Percentiles rank a stretch among this genome's conserved stretches.
Conservation (phyloP, 1,140 invertebrate species). For the Thereuonema tuberculata region DNA sequence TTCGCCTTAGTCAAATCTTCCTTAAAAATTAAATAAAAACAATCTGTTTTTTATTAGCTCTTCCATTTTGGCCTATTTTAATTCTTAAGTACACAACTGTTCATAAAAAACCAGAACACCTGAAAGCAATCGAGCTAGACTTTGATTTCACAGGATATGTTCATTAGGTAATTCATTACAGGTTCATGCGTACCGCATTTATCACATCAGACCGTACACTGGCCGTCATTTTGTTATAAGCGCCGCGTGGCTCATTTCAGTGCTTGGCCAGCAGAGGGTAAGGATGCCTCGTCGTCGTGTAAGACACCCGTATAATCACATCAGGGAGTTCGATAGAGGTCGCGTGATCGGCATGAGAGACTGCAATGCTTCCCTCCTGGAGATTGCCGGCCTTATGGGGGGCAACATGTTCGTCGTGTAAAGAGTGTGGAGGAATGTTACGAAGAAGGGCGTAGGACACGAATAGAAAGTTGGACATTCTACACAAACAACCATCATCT, state of each 20-base stretch:
- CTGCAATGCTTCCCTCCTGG: not conserved
- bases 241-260: not conserved
- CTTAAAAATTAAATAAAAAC: no score
- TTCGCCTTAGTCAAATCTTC: no score
- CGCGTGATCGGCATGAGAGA: not conserved
- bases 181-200: no score
- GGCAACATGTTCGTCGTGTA: not conserved
- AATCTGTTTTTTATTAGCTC: no score
- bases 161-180: no score
- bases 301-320: not conserved
- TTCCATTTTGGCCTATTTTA: no score
- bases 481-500: no score
- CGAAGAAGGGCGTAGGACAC: not conserved
- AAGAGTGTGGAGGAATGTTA: not conserved
- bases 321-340: not conserved
- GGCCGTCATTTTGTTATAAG: not conserved
- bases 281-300: not conserved
- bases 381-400: not conserved
- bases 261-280: not conserved
- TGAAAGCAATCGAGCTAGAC: no score
- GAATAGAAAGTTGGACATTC: not conserved
- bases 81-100: no score
- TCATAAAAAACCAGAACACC: no score
- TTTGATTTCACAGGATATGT: no score
- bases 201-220: no score